Conservation (phyloP, 2,888 invertebrate genomes). For the Machimus atricapillus region DNA sequence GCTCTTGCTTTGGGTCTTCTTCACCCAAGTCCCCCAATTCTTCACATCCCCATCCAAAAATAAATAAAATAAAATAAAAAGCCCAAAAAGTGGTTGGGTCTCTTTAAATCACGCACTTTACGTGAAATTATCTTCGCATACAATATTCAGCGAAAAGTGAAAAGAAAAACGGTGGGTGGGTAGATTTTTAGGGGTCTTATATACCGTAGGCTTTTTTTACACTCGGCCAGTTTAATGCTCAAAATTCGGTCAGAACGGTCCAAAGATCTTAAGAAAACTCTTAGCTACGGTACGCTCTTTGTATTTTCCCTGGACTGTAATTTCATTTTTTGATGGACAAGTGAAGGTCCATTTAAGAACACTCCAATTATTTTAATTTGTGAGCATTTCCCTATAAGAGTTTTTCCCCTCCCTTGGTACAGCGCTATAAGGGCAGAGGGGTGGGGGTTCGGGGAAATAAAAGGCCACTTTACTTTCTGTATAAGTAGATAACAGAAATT, state of each 20-base stretch:
- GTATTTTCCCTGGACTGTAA: neutral
- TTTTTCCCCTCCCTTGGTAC: neutral
- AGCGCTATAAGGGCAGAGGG: neutral
- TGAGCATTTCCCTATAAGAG: neutral
- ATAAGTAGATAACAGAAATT: neutral
- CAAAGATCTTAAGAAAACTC: neutral
- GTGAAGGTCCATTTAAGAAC: neutral
- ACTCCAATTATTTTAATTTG: neutral
- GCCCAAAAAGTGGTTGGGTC: neutral
- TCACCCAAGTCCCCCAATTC: neutral
- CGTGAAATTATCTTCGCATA: neutral
- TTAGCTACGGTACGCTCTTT: neutral
- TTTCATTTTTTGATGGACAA: neutral
- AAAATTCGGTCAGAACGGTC: neutral
- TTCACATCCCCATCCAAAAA: neutral
- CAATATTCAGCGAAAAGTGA: neutral
- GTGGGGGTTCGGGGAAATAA: neutral
- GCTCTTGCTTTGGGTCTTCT: neutral
- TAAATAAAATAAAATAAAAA: neutral
- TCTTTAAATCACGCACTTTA: conserved; percentile 3
- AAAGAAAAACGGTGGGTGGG: neutral
- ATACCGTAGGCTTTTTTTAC: neutral
- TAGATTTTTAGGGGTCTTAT: neutral
- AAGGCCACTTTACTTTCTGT: neutral
- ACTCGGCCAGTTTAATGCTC: neutral